Conservation (phyloP, 2,888 invertebrate species). For the Melieria omissa region DNA sequence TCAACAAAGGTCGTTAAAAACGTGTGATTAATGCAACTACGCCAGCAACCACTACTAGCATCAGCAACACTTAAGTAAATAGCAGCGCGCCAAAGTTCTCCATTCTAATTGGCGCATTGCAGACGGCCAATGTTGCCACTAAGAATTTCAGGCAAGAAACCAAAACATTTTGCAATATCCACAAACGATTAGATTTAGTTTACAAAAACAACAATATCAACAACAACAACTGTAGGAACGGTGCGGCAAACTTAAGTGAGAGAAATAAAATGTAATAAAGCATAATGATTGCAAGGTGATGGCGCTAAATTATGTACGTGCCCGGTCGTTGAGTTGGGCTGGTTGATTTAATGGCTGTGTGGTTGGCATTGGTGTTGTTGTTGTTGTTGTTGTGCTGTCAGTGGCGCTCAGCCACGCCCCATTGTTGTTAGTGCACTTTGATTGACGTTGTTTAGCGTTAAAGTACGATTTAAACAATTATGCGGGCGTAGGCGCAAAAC, state of each 20-base stretch:
- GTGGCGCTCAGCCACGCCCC: slow-evolving; percentile 17
- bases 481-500: slow-evolving; percentile 12
- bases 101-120: too few species aligned
- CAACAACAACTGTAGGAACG: slow-evolving; percentile 8
- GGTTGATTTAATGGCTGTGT: background rate
- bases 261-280: slow-evolving; percentile 12
- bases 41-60: background rate
- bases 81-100: background rate
- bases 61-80: background rate
- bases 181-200: slow-evolving; percentile 13
- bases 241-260: background rate
- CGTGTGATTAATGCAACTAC: background rate
- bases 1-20: background rate
- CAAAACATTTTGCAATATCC: slow-evolving; percentile 29
- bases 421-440: slow-evolving; percentile 11
- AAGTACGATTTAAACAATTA: slow-evolving; percentile 12
- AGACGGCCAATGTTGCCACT: too few species aligned
- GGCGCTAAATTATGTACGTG: background rate
- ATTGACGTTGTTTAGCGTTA: slow-evolving; percentile 13
- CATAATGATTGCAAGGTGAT: background rate
- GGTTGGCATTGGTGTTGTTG: background rate
- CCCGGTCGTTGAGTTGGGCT: too few species aligned
- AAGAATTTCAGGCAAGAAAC: too few species aligned
- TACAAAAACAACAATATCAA: slow-evolving; percentile 8
- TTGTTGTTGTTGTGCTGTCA: slow-evolving; percentile 17